phyloP scores from a whole-genome alignment of 2,797 vertebrate species.

The Phrynocephalus vlangalii region DNA sequence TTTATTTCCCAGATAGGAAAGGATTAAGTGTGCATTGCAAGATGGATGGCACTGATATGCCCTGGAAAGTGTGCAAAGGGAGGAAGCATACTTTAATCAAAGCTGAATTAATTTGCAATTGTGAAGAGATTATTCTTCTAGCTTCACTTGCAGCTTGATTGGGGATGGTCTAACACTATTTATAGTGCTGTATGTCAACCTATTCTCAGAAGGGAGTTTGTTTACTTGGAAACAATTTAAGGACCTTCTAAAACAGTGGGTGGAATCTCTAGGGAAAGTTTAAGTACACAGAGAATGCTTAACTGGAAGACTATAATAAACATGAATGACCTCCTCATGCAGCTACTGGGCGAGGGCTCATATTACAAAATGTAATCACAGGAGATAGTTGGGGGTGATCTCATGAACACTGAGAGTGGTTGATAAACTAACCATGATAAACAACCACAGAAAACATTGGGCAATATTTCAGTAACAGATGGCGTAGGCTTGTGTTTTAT shows the following conservation, averaged over 20 bases:
- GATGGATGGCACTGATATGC: neutral
- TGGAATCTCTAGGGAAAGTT: neutral
- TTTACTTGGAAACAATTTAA: constrained; percentile 48
- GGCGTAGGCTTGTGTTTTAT: neutral
- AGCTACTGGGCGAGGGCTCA: neutral
- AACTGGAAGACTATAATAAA: constrained; percentile 10
- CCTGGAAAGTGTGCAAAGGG: constrained; percentile 17
- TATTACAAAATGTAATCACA: neutral
- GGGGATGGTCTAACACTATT: constrained; percentile 19
- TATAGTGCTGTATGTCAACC: constrained; percentile 23
- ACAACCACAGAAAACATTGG: neutral
- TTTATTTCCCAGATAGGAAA: constrained; percentile 52
- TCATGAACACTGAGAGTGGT: neutral
- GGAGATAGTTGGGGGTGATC: neutral
- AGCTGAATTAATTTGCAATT: constrained; percentile 56
- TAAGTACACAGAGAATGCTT: constrained; percentile 9
- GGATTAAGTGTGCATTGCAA: constrained; percentile 9
- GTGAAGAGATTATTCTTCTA: constrained; percentile 47
- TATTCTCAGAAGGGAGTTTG: constrained; percentile 20
- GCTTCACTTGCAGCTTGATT: constrained; percentile 41
- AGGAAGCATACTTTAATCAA: constrained; percentile 37
- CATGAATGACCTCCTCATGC: neutral
- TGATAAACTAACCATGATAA: neutral
- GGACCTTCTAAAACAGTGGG: constrained; percentile 26
- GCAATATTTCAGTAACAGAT: neutral